phyloP scores from a whole-genome alignment of 2,113 vertebrate genomes.

The Cyanoliseus patagonus region DNA sequence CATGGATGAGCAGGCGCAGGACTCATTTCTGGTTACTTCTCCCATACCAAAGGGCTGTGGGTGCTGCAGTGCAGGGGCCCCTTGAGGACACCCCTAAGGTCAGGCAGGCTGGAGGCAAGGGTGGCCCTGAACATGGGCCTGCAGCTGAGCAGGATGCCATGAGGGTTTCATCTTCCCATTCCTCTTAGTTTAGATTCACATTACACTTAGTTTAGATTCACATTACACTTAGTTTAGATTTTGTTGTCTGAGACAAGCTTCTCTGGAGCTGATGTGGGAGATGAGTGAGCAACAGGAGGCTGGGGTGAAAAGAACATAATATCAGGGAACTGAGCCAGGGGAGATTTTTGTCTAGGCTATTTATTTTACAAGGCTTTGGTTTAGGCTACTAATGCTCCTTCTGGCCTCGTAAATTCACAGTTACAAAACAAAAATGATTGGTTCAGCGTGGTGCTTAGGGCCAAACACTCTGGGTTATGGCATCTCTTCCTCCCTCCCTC shows the following conservation, averaged over 20 bases:
- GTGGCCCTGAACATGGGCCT: not conserved
- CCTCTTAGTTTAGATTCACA: not conserved
- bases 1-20: no score
- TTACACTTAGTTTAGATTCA: not conserved
- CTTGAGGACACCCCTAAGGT: rapidly evolving
- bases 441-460: not conserved
- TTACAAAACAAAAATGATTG: not conserved
- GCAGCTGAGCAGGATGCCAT: rapidly evolving
- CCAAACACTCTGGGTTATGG: rapidly evolving
- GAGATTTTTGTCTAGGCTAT: not conserved
- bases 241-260: not conserved
- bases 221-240: not conserved
- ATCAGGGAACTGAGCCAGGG: not conserved
- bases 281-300: not conserved
- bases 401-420: not conserved
- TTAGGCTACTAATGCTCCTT: not conserved
- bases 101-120: not conserved
- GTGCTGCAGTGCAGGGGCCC: rapidly evolving
- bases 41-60: rapidly evolving
- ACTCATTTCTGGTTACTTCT: rapidly evolving
- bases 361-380: not conserved
- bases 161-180: rapidly evolving
- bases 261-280: not conserved
- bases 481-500: not conserved
- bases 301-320: not conserved